Conservation (phyloP, 2,888 invertebrate species). For the Proisotoma minuta region DNA sequence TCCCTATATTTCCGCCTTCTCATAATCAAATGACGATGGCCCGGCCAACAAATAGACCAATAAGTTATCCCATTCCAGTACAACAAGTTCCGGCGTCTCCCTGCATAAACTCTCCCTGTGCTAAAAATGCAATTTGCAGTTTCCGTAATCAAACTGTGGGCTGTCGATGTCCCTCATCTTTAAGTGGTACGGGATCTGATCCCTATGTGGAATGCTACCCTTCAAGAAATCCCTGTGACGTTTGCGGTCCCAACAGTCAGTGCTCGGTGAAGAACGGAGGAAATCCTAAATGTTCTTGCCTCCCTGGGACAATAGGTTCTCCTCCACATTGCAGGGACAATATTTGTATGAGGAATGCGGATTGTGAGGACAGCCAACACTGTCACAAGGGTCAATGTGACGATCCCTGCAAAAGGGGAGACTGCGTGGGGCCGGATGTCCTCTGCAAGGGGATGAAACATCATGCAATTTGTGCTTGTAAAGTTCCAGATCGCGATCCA, state of each 20-base stretch:
- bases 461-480: conserved; percentile 32
- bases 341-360: conserved; percentile 21
- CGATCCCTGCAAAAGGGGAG: conserved; percentile 23
- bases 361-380: conserved; percentile 21
- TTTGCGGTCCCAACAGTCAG: conserved; percentile 27
- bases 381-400: conserved; percentile 21
- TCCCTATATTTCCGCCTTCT: background rate
- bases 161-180: conserved; percentile 25
- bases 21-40: background rate
- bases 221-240: conserved; percentile 28
- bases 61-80: too few species aligned
- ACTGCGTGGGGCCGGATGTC: conserved; percentile 16
- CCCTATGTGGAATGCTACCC: conserved; percentile 31
- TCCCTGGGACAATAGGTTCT: conserved; percentile 26
- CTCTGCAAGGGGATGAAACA: conserved; percentile 24
- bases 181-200: conserved; percentile 29
- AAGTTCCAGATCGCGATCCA: conserved; percentile 31
- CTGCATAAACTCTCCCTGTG: conserved; percentile 25
- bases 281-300: conserved; percentile 25
- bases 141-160: conserved; percentile 28
- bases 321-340: conserved; percentile 33
- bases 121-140: conserved; percentile 24
- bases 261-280: conserved; percentile 24
- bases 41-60: background rate
- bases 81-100: conserved; percentile 10